Percentiles rank a stretch among this genome's conserved stretches.
These are phyloP conservation scores for Platynereis dumerilii DNA, from an alignment of 2,888 invertebrate species.

Conservation along the genomic window DNA sequence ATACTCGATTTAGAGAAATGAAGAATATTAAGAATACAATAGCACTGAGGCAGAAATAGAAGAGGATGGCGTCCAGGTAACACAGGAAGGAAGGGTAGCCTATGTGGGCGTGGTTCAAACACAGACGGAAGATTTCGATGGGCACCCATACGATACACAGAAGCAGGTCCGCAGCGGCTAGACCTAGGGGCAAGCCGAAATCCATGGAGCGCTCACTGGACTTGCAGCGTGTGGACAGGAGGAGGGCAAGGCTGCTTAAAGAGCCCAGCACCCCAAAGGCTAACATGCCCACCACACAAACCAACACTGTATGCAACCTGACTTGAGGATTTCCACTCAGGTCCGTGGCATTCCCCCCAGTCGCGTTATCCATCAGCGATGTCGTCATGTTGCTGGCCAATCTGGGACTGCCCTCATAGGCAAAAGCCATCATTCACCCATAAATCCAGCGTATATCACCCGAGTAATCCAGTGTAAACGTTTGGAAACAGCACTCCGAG, in stretches of 20 bases:
- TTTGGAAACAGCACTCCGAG: too few species aligned
- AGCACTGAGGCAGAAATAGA: conserved; percentile 17
- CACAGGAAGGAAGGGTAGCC: conserved; percentile 14
- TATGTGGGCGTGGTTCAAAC: conserved; percentile 8
- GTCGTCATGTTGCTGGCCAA: too few species aligned
- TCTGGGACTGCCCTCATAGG: too few species aligned
- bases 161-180: conserved; percentile 18
- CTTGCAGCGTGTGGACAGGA: conserved; percentile 23
- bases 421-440: too few species aligned
- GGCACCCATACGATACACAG: conserved; percentile 26
- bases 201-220: conserved; percentile 20
- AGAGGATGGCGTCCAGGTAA: conserved; percentile 18
- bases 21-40: conserved; percentile 20
- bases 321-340: neutral
- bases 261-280: conserved; percentile 20
- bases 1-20: conserved; percentile 16
- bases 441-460: too few species aligned
- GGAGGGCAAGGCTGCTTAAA: conserved; percentile 18
- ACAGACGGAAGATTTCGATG: conserved; percentile 14
- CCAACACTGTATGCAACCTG: conserved; percentile 14
- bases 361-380: too few species aligned
- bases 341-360: too few species aligned
- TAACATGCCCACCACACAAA: conserved; percentile 10
- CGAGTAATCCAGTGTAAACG: too few species aligned
- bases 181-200: conserved; percentile 19